Conservation (phyloP, 1,140 invertebrate genomes). For the Drosophila sulfurigaster region DNA sequence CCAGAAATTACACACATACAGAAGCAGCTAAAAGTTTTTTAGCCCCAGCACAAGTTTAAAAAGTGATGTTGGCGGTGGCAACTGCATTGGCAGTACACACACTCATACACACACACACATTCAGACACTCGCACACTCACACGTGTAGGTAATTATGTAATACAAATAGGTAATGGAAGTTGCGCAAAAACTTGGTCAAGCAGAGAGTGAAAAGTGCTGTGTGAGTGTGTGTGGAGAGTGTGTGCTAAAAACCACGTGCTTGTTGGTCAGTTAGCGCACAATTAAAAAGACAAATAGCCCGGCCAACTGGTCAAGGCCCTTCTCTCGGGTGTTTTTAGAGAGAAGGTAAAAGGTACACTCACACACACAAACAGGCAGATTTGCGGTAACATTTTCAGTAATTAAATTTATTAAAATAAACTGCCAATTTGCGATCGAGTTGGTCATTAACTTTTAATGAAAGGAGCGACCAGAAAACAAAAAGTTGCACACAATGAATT, state of each 20-base stretch:
- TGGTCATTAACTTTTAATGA: constrained; percentile 68
- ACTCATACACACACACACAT: constrained; percentile 9
- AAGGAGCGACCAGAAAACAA: constrained; percentile 38
- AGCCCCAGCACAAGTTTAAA: constrained; percentile 36
- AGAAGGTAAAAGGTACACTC: constrained; percentile 15
- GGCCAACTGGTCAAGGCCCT: constrained; percentile 43
- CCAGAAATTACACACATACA: constrained; percentile 45
- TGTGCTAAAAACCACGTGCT: constrained; percentile 29
- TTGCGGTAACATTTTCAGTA: constrained; percentile 52
- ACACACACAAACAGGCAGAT: constrained; percentile 3
- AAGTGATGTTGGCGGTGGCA: constrained; percentile 12
- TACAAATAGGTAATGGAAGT: constrained; percentile 79
- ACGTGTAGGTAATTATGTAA: constrained; percentile 69
- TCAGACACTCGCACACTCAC: constrained; percentile 27
- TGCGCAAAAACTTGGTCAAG: constrained; percentile 43
- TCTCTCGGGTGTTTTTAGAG: not conserved
- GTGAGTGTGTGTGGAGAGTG: not conserved
- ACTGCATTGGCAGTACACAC: constrained; percentile 10
- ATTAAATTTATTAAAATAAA: constrained; percentile 82
- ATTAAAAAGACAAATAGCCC: constrained; percentile 65
- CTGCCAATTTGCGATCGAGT: constrained; percentile 61
- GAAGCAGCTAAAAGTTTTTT: constrained; percentile 18
- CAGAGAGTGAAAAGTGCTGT: not conserved
- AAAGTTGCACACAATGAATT: constrained; percentile 48
- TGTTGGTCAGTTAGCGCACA: constrained; percentile 51